Base-by-base conservation (phyloP, 2,888 invertebrate genomes). In the Taphrorychus bicolor region DNA sequence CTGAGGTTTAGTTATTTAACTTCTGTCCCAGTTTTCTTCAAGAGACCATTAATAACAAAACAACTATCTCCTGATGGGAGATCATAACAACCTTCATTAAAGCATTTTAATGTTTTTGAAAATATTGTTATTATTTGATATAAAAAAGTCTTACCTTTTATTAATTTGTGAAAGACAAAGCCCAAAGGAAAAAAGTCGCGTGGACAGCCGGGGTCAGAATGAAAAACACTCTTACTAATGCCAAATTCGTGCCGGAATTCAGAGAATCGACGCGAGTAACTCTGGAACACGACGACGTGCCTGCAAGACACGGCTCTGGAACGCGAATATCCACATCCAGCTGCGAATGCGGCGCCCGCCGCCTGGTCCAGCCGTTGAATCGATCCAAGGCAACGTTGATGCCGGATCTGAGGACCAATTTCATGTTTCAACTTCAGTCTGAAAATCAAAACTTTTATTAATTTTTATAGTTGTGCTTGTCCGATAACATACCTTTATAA, bases 341-440 rank as follows among this genome's bases (percentile, higher is more conserved):
- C 73, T 75, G 77, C 75, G 75, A 76, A 72, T 76, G 77, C 78
- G 77, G 77, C 79, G 77, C 77, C 80, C 79, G n/a, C n/a, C n/a
- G n/a, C 80, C 80, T 80, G 80, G 81, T 79, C 80, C 80, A 74
- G 76, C 60, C 59, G 57, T 59, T 56, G 56, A 60, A 64, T 69
- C 64, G 59, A 69, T 64, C 60, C 54, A 24, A 59, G 45, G 58
- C 59, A 66, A 41, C 1, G 53, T 21, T 56, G 56, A 14, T 40
- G 19, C 56, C 51, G 45, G 4, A 32, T 32, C 32, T 3, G 32
- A 32, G 3, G 32, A n/a, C n/a, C n/a, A n/a, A n/a, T n/a, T n/a
- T n/a, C n/a, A n/a, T n/a, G n/a, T n/a, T n/a, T n/a, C n/a, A n/a
- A n/a, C n/a, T n/a, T n/a, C n/a, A n/a, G n/a, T n/a, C n/a, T n/a